Evolutionary conservation across 2,888 invertebrate species (phyloP).

Genomic region (Electrophaes corylata): DNA sequence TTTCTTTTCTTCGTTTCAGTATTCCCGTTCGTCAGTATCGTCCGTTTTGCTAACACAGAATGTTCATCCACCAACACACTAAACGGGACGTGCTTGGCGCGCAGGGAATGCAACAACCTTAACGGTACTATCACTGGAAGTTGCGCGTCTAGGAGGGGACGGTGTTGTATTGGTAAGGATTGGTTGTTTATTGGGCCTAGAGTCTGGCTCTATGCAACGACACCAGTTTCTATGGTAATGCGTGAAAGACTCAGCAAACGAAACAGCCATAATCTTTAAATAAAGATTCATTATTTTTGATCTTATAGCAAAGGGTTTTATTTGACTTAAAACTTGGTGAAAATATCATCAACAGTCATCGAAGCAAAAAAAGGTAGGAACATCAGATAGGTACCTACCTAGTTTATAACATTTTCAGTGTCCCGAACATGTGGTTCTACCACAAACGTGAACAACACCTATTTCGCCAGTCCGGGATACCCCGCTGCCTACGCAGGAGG

Average conservation of each 20-base stretch:
- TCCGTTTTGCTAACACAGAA: conserved; percentile 90
- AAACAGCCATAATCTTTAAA: too few relatives aligned
- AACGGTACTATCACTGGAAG: conserved; percentile 89
- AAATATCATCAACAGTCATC: too few relatives aligned
- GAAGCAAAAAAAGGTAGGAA: too few relatives aligned
- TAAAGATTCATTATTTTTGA: too few relatives aligned
- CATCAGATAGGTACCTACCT: too few relatives aligned
- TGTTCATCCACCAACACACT: conserved; percentile 87
- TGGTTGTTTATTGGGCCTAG: not conserved
- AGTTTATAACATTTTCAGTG: conserved; percentile 84
- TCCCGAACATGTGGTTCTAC: conserved; percentile 88
- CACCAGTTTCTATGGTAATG: too few relatives aligned
- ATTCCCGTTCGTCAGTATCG: conserved; percentile 89
- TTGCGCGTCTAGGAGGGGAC: conserved; percentile 90
- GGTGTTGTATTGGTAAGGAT: conserved; percentile 92
- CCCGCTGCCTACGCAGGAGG: conserved; percentile 89
- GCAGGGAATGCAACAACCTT: conserved; percentile 88
- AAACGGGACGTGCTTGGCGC: conserved; percentile 91
- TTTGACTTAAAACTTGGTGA: too few relatives aligned
- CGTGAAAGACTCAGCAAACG: too few relatives aligned
- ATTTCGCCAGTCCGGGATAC: conserved; percentile 91
- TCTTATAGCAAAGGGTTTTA: too few relatives aligned
- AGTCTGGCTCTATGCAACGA: too few relatives aligned
- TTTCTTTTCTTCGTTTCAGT: conserved; percentile 52
- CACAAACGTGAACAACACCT: conserved; percentile 91